These are phyloP conservation scores for Adelognathus sp. DNA, from an alignment of 2,888 invertebrate genomes.

Conservation along the genomic window DNA sequence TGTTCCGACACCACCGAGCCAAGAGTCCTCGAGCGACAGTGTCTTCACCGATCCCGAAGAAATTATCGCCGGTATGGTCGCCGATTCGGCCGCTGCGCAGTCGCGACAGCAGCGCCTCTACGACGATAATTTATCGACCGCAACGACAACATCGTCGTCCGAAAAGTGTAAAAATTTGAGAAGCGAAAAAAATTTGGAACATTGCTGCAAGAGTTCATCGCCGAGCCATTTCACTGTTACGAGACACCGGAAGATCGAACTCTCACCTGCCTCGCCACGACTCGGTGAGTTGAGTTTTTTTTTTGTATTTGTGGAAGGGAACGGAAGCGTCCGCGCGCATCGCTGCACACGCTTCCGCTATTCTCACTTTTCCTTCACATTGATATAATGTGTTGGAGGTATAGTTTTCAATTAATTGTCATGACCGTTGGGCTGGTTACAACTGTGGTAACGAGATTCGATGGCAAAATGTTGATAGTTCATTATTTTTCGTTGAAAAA, in stretches of 20 bases:
- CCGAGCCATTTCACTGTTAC: conserved; percentile 82
- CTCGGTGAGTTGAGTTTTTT: conserved; percentile 61
- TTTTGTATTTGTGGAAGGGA: too few species aligned
- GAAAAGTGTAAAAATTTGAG: conserved; percentile 21
- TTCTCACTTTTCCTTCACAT: too few species aligned
- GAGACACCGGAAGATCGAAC: conserved; percentile 85
- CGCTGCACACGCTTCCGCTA: background rate
- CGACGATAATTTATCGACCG: conserved; percentile 25
- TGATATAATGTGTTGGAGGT: too few species aligned
- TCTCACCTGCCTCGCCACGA: conserved; percentile 81
- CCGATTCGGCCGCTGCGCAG: conserved; percentile 71
- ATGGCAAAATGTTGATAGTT: too few species aligned
- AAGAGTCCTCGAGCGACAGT: conserved; percentile 87
- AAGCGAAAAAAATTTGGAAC: conserved; percentile 24
- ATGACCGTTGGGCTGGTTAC: too few species aligned
- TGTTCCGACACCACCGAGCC: conserved; percentile 81
- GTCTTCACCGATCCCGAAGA: conserved; percentile 88
- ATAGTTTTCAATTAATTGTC: too few species aligned
- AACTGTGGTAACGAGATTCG: too few species aligned
- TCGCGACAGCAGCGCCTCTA: conserved; percentile 57
- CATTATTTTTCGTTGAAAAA: too few species aligned
- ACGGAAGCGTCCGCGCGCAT: too few species aligned
- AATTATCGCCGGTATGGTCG: conserved; percentile 79
- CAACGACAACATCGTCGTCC: conserved; percentile 55
- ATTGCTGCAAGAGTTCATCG: conserved; percentile 32